Percentiles rank a stretch among this genome's conserved stretches.
Conservation (phyloP, 37 sponge, comb jelly and placozoan species). For the Geodia barretti region DNA sequence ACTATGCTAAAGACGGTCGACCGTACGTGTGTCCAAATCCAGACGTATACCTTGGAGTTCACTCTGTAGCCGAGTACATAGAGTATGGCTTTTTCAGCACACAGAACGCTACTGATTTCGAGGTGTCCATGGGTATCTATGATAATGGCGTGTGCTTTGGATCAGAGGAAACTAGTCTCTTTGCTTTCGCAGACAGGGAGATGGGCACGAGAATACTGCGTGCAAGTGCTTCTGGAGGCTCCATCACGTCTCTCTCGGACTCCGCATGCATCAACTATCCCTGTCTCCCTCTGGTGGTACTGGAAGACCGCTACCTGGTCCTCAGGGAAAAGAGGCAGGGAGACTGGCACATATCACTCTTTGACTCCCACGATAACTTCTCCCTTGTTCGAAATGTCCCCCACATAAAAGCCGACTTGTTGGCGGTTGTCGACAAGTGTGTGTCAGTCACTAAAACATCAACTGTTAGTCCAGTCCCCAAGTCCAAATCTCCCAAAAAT, state of each 20-base stretch:
- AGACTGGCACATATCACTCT: background rate
- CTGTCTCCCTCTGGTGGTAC: background rate
- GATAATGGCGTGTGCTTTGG: background rate
- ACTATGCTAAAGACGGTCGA: background rate
- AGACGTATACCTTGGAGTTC: background rate
- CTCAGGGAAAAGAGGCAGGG: background rate
- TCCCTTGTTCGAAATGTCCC: background rate
- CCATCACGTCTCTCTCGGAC: background rate
- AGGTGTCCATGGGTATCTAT: background rate
- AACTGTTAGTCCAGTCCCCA: too few species aligned
- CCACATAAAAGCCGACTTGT: background rate
- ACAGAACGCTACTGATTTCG: background rate
- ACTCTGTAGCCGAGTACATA: background rate
- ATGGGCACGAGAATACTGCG: background rate
- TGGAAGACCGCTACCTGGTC: background rate
- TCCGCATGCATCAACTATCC: background rate
- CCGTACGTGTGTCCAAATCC: slow-evolving; percentile 18
- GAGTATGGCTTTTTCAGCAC: background rate
- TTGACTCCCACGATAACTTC: background rate
- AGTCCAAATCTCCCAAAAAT: too few species aligned
- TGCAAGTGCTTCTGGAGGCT: background rate
- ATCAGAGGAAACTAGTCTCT: background rate
- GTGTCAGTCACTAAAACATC: too few species aligned
- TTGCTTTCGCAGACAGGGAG: slow-evolving; percentile 1
- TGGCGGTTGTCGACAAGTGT: background rate